Conservation (phyloP, 2,797 vertebrate species). For the Glyptemys insculpta region DNA sequence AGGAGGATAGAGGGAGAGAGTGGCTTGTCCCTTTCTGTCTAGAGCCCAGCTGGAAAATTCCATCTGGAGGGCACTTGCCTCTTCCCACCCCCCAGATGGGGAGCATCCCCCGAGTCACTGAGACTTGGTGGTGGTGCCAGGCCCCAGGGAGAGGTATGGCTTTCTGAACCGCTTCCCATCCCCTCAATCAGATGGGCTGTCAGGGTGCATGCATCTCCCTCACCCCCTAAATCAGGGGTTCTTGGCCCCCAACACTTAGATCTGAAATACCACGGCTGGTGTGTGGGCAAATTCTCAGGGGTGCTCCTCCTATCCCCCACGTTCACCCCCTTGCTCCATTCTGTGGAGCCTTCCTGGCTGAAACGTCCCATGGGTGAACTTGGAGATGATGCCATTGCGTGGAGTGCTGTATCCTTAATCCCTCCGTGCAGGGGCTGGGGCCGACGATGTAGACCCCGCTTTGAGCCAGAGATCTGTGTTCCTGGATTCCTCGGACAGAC, state of each 20-base stretch:
- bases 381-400: neutral
- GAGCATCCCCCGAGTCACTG: neutral
- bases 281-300: neutral
- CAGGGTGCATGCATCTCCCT: neutral
- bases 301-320: neutral
- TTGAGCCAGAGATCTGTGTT: neutral
- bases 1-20: neutral
- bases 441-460: neutral
- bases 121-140: neutral
- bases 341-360: neutral
- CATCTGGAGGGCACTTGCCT: neutral
- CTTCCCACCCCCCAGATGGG: neutral
- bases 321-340: neutral
- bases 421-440: too few species aligned
- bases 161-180: neutral
- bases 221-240: neutral
- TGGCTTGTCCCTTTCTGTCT: neutral
- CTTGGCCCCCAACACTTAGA: neutral
- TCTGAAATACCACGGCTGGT: neutral
- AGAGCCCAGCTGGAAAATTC: neutral
- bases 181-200: neutral
- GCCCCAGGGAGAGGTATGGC: too few species aligned
- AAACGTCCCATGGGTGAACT: neutral
- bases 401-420: neutral
- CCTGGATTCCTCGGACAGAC: neutral